Conservation (phyloP, 1,140 invertebrate genomes). For the Pachyrhynchus sulphureomaculatus region DNA sequence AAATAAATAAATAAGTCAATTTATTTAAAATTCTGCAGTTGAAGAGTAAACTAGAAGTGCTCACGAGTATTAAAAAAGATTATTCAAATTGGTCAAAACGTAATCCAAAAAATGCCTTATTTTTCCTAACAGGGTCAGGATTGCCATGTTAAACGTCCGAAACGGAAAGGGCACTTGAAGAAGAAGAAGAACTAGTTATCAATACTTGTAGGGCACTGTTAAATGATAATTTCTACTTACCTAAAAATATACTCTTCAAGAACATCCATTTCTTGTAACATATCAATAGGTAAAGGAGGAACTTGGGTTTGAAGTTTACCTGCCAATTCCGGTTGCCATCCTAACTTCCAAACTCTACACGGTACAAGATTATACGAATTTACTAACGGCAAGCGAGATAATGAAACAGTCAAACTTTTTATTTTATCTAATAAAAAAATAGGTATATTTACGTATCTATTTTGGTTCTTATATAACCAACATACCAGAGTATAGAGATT, state of each 20-base stretch:
- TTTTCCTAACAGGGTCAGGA: no score
- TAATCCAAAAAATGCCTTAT: no score
- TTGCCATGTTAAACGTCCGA: no score
- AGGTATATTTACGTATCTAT: constrained; percentile 48
- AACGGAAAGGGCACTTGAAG: no score
- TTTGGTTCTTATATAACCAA: constrained; percentile 54
- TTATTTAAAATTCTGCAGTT: no score
- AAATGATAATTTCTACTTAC: no score
- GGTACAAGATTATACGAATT: constrained; percentile 71
- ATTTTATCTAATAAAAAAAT: constrained; percentile 50
- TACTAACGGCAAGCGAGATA: constrained; percentile 64
- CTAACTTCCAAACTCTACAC: constrained; percentile 65
- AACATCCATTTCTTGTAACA: constrained; percentile 77
- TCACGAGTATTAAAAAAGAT: no score
- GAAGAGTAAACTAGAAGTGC: no score
- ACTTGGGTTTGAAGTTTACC: constrained; percentile 60
- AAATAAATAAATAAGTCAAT: no score
- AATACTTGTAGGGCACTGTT: no score
- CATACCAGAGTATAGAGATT: constrained; percentile 55
- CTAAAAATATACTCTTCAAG: constrained; percentile 67
- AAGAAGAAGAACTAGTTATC: no score
- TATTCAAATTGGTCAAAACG: no score
- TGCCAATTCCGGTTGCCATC: constrained; percentile 56
- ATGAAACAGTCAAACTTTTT: constrained; percentile 56
- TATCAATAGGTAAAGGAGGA: constrained; percentile 57